These are phyloP conservation scores for Syritta pipiens DNA, from an alignment of 2,888 invertebrate genomes.

Conservation along the genomic window DNA sequence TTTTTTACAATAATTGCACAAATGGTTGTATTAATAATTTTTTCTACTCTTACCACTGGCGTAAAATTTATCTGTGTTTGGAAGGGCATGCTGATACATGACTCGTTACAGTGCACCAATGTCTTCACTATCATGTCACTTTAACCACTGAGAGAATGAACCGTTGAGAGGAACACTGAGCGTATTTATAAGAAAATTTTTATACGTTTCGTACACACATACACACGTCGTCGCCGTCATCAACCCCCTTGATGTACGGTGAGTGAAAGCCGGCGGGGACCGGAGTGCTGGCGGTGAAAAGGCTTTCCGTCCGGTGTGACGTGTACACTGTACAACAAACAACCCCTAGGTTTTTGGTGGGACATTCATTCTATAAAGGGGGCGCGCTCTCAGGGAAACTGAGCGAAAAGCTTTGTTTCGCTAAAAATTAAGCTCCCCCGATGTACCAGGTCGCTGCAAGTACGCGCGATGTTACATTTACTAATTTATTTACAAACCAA, in stretches of 20 bases:
- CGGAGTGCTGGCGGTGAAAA: background rate
- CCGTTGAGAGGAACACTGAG: constrained; percentile 73
- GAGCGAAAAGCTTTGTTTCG: constrained; percentile 35
- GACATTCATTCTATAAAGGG: constrained; percentile 37
- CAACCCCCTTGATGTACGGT: constrained; percentile 25
- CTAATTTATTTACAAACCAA: constrained; percentile 26
- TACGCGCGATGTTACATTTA: constrained; percentile 6
- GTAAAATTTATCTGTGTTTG: constrained; percentile 79
- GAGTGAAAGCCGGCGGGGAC: constrained; percentile 9
- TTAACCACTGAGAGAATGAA: constrained; percentile 79
- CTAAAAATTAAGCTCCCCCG: constrained; percentile 19
- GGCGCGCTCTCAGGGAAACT: background rate
- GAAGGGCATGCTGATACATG: constrained; percentile 80
- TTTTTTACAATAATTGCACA: constrained; percentile 13
- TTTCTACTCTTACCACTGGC: constrained; percentile 77
- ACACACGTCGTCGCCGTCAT: constrained; percentile 17
- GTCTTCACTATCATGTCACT: constrained; percentile 80
- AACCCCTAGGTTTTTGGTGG: constrained; percentile 33
- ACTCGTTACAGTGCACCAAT: constrained; percentile 79
- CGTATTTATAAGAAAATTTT: constrained; percentile 76
- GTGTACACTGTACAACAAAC: constrained; percentile 8
- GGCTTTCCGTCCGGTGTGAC: constrained; percentile 15
- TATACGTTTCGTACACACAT: constrained; percentile 25
- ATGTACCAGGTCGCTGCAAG: background rate
- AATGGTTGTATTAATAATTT: constrained; percentile 43